Evolutionary conservation across 1,140 invertebrate species (phyloP), one percentile per base, ranked within the genome.

Genomic region (Macrobrachium rosenbergii): DNA sequence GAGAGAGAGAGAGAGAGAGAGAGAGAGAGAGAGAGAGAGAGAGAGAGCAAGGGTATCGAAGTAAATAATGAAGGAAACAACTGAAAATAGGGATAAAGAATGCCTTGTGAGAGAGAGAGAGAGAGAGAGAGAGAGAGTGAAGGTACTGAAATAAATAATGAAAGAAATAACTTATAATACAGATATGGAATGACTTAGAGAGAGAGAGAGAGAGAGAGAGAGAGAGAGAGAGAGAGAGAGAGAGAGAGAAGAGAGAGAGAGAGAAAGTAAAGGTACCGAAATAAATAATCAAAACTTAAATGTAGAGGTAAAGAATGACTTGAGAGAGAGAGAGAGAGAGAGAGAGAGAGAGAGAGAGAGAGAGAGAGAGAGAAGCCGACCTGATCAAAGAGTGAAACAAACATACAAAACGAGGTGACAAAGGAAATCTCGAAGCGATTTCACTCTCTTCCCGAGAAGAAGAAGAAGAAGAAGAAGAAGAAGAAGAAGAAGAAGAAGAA

Each of bases 1-100:
- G 67, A 72, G 37, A 14, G 37, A 72, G 67, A 72, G 37, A 37
- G 37, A 72, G 67, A 72, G 37, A 14, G 37, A 72, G 67, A 72
- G 37, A 52, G 58, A 78, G 76, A 52, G 17, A 78, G 76, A 52
- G 58, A 78, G 76, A 52, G 19, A 78, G 37, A 52, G 12, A 78
- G 5, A 17, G 11, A 78, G 16, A 52, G 17, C 5, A 17, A 52
- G 11, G 21, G 16, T 16, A 8, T 52, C 6, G 21, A 58, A 59
- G 16, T 28, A 19, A 77, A 43, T 12, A n/a, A n/a, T n/a, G n/a
- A n/a, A n/a, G n/a, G n/a, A n/a, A n/a, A n/a, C n/a, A n/a, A n/a
- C n/a, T n/a, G n/a, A n/a, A n/a, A n/a, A n/a, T n/a, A n/a, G n/a
- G n/a, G n/a, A n/a, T n/a, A n/a, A n/a, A n/a, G n/a, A n/a, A n/a